A percentile compares a stretch with the other conserved stretches of the same genome.
Conservation (phyloP, 2,888 invertebrate genomes). For the Sarcophaga variegata region DNA sequence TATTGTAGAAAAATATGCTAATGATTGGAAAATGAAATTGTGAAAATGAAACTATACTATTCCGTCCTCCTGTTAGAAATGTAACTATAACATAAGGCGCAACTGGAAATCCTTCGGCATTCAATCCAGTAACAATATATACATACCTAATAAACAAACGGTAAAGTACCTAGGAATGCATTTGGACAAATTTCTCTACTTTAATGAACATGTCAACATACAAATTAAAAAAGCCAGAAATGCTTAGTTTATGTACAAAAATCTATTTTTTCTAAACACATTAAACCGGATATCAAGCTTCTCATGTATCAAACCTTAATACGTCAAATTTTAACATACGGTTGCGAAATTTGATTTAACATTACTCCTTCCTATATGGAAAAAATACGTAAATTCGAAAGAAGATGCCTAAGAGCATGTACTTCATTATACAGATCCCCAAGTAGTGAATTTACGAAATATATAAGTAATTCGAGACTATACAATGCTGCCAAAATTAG, state of each 20-base stretch:
- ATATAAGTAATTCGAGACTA: not conserved
- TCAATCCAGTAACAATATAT: slow-evolving; percentile 5
- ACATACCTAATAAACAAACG: slow-evolving; percentile 6
- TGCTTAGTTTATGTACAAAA: too few relatives aligned
- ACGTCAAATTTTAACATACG: not conserved
- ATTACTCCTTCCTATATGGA: not conserved
- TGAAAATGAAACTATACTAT: slow-evolving; percentile 39
- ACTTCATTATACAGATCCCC: not conserved
- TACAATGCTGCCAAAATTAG: not conserved
- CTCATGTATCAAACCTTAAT: slow-evolving; percentile 1
- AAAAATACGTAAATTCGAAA: not conserved
- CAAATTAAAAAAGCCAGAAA: too few relatives aligned
- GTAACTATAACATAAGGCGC: slow-evolving; percentile 21
- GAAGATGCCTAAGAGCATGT: not conserved
- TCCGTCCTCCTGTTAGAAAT: slow-evolving; percentile 41
- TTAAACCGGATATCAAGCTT: too few relatives aligned
- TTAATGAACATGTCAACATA: too few relatives aligned
- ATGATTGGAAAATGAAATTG: slow-evolving; percentile 41
- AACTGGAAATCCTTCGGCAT: slow-evolving; percentile 44
- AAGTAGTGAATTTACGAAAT: not conserved
- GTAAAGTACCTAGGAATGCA: too few relatives aligned
- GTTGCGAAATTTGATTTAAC: too few relatives aligned
- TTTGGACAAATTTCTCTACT: too few relatives aligned
- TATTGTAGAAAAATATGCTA: slow-evolving; percentile 11
- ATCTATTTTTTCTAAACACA: too few relatives aligned